These are phyloP conservation scores for Silurus lanzhouensis DNA, from an alignment of 2,797 vertebrate species.

Conservation along the genomic window DNA sequence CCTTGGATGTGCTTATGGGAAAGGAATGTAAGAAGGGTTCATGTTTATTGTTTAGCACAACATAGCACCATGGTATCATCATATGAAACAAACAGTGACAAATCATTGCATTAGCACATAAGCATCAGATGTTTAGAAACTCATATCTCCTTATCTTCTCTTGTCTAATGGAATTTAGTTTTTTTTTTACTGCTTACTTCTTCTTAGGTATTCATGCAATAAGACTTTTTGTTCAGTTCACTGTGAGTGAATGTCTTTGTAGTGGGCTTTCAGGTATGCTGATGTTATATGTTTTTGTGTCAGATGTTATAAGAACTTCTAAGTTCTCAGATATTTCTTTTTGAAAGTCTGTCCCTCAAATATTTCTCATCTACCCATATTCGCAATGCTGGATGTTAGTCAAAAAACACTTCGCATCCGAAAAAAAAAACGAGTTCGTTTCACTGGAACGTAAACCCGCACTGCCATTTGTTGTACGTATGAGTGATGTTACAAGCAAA, in stretches of 20 bases:
- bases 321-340: slow-evolving; percentile 15
- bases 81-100: slow-evolving; percentile 7
- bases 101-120: not conserved
- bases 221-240: not conserved
- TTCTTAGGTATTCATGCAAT: not conserved
- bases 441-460: slow-evolving; percentile 30
- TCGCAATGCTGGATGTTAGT: slow-evolving; percentile 13
- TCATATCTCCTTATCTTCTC: not conserved
- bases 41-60: not conserved
- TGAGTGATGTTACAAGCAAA: slow-evolving; percentile 36
- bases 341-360: not conserved
- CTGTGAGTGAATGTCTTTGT: slow-evolving; percentile 26
- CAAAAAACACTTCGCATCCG: slow-evolving; percentile 22
- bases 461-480: slow-evolving; percentile 55
- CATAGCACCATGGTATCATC: not conserved
- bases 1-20: not conserved
- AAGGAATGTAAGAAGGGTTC: not conserved
- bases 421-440: slow-evolving; percentile 6
- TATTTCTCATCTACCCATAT: not conserved
- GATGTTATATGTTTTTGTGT: slow-evolving; percentile 26
- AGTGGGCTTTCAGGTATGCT: slow-evolving; percentile 5
- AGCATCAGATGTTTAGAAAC: not conserved
- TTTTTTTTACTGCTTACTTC: not conserved
- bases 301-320: not conserved
- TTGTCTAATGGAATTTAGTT: not conserved